Percentiles rank a stretch among this genome's conserved stretches.
Conservation (phyloP, 2,113 vertebrate species). For the Galeopterus variegatus region DNA sequence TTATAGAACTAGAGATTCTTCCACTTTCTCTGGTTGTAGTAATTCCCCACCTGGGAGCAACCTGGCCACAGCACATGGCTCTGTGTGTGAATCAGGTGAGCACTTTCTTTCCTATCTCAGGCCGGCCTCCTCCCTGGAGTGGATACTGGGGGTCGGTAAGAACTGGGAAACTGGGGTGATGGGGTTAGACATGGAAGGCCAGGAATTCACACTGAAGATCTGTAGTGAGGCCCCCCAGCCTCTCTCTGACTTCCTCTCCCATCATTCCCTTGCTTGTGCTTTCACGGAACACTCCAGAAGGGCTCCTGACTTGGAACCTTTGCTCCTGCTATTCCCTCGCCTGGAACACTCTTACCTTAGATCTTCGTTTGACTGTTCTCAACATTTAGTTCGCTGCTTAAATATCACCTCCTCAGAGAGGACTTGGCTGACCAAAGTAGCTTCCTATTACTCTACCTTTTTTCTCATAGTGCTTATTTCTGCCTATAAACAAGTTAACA, state of each 20-base stretch:
- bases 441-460: not conserved
- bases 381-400: not conserved
- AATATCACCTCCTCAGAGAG: not conserved
- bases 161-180: not conserved
- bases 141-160: not conserved
- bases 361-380: not conserved
- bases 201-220: not conserved
- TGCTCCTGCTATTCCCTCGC: not conserved
- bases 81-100: not conserved
- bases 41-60: not conserved
- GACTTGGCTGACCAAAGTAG: not conserved
- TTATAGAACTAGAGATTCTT: not conserved
- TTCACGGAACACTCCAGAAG: not conserved
- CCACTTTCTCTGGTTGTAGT: not conserved
- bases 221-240: not conserved
- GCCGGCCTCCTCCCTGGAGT: too few species aligned
- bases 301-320: not conserved
- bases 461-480: not conserved
- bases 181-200: not conserved
- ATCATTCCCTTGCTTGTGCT: not conserved
- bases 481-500: not conserved
- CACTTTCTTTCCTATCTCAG: not conserved
- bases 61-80: fast-evolving
- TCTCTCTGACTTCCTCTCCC: not conserved
- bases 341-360: not conserved